Percentiles rank a stretch among this genome's conserved stretches.
These are phyloP conservation scores for Prosapia bicincta DNA, from an alignment of 2,888 invertebrate species.

Conservation along the genomic window DNA sequence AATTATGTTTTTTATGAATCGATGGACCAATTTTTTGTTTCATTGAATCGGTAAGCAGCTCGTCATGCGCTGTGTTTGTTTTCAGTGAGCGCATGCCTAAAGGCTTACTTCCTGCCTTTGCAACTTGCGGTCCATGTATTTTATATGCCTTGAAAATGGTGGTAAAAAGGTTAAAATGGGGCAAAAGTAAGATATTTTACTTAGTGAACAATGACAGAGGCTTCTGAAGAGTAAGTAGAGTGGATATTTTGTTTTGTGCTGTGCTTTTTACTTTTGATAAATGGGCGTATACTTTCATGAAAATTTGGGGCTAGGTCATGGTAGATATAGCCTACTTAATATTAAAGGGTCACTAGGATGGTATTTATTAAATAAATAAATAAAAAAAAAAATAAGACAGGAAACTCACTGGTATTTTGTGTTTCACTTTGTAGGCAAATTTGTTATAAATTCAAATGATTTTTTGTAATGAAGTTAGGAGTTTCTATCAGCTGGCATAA, in stretches of 20 bases:
- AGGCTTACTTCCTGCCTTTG: slow-evolving; percentile 34
- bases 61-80: slow-evolving; percentile 32
- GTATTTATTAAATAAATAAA: slow-evolving; percentile 4
- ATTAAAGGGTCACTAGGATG: slow-evolving; percentile 28
- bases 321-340: slow-evolving; percentile 24
- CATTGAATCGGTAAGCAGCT: slow-evolving; percentile 33
- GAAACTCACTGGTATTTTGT: too few species aligned
- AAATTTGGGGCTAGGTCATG: slow-evolving; percentile 39
- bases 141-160: slow-evolving; percentile 74
- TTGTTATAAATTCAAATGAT: too few species aligned
- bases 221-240: slow-evolving; percentile 83
- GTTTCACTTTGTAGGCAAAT: too few species aligned
- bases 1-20: slow-evolving; percentile 32
- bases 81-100: slow-evolving; percentile 31
- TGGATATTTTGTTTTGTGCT: slow-evolving; percentile 4
- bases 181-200: slow-evolving; percentile 79
- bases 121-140: slow-evolving; percentile 37
- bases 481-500: background rate
- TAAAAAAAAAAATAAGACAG: too few species aligned
- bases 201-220: slow-evolving; percentile 87
- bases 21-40: slow-evolving; percentile 33
- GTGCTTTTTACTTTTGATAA: slow-evolving; percentile 6
- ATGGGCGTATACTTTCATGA: slow-evolving; percentile 32
- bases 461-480: too few species aligned
- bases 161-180: slow-evolving; percentile 76